A percentile compares a stretch with the other conserved stretches of the same genome.
These are phyloP conservation scores for Agrotis puta DNA, from an alignment of 2,888 invertebrate genomes.

Conservation along the genomic window DNA sequence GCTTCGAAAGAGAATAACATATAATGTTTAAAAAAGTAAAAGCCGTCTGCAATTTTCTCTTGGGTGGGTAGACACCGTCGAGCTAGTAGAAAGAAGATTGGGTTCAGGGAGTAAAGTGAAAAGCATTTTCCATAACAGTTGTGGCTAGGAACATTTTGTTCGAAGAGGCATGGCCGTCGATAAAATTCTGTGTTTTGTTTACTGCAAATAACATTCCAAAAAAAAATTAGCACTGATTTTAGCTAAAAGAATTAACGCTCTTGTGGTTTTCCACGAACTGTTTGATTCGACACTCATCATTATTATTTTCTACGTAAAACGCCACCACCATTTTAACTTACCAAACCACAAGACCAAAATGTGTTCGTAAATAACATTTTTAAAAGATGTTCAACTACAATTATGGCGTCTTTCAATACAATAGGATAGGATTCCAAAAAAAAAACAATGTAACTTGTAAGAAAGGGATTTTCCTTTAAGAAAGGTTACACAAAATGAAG, in stretches of 20 bases:
- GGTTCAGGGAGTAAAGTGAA: slow-evolving; percentile 40
- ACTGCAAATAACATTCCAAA: not conserved
- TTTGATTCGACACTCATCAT: no score
- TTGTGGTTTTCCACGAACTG: no score
- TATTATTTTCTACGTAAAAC: no score
- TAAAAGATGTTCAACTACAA: no score
- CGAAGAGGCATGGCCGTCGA: not conserved
- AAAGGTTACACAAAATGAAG: slow-evolving; percentile 30
- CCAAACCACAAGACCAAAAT: no score
- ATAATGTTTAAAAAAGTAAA: slow-evolving; percentile 49
- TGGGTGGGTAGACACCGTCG: not conserved
- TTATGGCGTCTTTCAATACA: no score
- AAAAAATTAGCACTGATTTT: no score
- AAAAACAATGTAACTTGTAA: slow-evolving; percentile 5
- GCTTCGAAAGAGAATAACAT: slow-evolving; percentile 52
- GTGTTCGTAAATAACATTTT: no score
- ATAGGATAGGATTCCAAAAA: not conserved
- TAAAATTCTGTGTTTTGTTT: not conserved
- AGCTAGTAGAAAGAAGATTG: slow-evolving; percentile 33
- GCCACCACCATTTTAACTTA: no score
- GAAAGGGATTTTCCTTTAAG: slow-evolving; percentile 12
- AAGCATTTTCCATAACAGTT: slow-evolving; percentile 34
- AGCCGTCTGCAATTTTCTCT: slow-evolving; percentile 31
- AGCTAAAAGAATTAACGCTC: no score
- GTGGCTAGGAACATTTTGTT: slow-evolving; percentile 20